Percentiles rank a stretch among this genome's conserved stretches.
Conservation (phyloP, 2,888 invertebrate species). For the Pollenia labialis region DNA sequence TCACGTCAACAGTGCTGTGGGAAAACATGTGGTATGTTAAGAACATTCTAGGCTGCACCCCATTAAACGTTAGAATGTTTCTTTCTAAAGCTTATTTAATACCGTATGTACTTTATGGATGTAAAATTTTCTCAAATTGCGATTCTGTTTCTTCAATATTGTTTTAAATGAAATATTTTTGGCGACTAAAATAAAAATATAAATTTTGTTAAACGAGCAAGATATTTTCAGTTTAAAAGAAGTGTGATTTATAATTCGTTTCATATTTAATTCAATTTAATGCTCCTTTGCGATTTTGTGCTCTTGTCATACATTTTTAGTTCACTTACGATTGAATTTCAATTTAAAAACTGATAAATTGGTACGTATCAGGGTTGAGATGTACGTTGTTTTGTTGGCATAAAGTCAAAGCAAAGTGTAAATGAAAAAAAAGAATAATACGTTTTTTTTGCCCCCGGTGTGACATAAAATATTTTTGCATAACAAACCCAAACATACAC, state of each 20-base stretch:
- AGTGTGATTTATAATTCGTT: slow-evolving; percentile 1
- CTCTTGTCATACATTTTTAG: slow-evolving; percentile 7
- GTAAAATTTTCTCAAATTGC: too few relatives aligned
- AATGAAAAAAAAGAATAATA: too few relatives aligned
- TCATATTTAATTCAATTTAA: slow-evolving; percentile 3
- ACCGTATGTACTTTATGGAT: too few relatives aligned
- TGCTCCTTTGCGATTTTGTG: slow-evolving; percentile 2
- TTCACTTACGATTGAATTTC: slow-evolving; percentile 43
- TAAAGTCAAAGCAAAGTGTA: neutral
- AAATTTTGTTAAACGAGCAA: too few relatives aligned
- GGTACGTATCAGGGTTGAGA: slow-evolving; percentile 30
- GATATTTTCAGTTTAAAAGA: neutral
- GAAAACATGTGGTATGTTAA: too few relatives aligned
- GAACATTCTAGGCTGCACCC: too few relatives aligned
- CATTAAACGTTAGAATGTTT: too few relatives aligned
- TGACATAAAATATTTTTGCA: slow-evolving; percentile 53
- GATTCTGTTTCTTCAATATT: too few relatives aligned
- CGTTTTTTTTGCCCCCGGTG: slow-evolving; percentile 25
- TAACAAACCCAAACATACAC: slow-evolving; percentile 16
- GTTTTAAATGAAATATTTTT: too few relatives aligned
- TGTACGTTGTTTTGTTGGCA: neutral
- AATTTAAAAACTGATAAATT: slow-evolving; percentile 60
- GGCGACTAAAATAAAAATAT: too few relatives aligned
- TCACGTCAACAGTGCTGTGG: too few relatives aligned
- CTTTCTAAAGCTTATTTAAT: too few relatives aligned